Percentiles rank a stretch among this genome's conserved stretches.
Evolutionary conservation across 2,797 vertebrate genomes (phyloP).

Genomic region (Micromesistius poutassou): DNA sequence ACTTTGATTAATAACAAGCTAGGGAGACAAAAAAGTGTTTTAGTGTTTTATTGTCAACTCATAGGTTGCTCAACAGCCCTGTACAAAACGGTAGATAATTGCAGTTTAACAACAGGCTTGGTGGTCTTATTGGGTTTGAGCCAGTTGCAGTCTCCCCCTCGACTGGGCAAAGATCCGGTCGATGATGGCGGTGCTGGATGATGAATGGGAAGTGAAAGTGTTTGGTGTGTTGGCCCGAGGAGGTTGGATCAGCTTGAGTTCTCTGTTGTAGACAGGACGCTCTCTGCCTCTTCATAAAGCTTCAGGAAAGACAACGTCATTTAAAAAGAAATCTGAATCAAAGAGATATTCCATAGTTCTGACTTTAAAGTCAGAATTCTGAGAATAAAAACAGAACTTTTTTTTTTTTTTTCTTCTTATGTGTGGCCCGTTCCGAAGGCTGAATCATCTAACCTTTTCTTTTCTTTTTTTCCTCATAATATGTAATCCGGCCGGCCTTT

Average conservation of each 20-base stretch:
- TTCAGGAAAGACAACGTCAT: background rate
- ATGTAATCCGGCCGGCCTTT: background rate
- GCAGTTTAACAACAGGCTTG: no score
- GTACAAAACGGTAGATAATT: no score
- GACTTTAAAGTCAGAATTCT: no score
- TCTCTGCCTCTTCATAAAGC: background rate
- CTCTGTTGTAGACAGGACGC: background rate
- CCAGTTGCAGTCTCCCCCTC: no score
- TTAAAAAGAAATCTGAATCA: background rate
- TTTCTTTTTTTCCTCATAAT: background rate
- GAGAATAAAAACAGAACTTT: no score
- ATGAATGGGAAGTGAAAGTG: background rate
- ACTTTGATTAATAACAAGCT: background rate
- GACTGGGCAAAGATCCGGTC: no score
- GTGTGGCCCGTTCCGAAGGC: no score
- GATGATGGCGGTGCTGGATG: background rate
- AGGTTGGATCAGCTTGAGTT: background rate
- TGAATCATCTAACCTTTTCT: background rate
- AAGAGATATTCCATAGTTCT: no score
- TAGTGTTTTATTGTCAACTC: background rate
- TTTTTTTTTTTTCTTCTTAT: no score
- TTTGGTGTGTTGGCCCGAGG: background rate
- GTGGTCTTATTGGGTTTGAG: no score
- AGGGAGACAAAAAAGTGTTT: background rate
- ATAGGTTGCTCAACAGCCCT: background rate